Conservation (phyloP, 2,888 invertebrate genomes). For the Meganola albula region DNA sequence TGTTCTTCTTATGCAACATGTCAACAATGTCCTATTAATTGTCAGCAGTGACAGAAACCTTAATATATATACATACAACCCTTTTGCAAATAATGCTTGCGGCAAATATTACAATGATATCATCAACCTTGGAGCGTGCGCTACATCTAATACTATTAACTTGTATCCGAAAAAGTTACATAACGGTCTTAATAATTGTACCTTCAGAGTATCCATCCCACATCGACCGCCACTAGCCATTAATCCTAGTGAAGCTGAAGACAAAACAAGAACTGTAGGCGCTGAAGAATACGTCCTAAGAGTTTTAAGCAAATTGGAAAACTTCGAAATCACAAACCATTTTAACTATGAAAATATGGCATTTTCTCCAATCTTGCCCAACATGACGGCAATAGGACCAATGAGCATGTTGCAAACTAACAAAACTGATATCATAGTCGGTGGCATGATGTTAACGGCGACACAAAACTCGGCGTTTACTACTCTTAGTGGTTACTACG, state of each 20-base stretch:
- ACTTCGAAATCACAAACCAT: constrained; percentile 8
- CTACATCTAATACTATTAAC: constrained; percentile 7
- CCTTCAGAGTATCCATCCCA: constrained; percentile 29
- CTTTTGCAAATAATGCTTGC: constrained; percentile 46
- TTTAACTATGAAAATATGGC: constrained; percentile 1
- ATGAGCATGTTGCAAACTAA: constrained; percentile 16
- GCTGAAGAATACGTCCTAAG: constrained; percentile 14
- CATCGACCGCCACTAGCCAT: constrained; percentile 43
- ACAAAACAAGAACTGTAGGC: constrained; percentile 4
- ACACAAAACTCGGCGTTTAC: constrained; percentile 10
- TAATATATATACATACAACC: constrained; percentile 46
- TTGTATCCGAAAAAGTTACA: constrained; percentile 34
- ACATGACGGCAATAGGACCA: constrained; percentile 13
- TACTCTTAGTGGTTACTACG: constrained; percentile 10
- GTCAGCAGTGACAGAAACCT: constrained; percentile 30
- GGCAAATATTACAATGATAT: constrained; percentile 40
- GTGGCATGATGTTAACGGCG: constrained; percentile 8
- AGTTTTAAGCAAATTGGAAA: constrained; percentile 11
- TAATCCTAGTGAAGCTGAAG: constrained; percentile 13
- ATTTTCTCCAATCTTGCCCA: constrained; percentile 5
- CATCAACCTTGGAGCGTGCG: constrained; percentile 40
- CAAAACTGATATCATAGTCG: constrained; percentile 16
- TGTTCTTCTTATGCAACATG: constrained; percentile 28
- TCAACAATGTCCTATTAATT: constrained; percentile 36
- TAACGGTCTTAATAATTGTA: constrained; percentile 40